Conservation (phyloP, 2,797 vertebrate genomes). For the Hylomyscus alleni region DNA sequence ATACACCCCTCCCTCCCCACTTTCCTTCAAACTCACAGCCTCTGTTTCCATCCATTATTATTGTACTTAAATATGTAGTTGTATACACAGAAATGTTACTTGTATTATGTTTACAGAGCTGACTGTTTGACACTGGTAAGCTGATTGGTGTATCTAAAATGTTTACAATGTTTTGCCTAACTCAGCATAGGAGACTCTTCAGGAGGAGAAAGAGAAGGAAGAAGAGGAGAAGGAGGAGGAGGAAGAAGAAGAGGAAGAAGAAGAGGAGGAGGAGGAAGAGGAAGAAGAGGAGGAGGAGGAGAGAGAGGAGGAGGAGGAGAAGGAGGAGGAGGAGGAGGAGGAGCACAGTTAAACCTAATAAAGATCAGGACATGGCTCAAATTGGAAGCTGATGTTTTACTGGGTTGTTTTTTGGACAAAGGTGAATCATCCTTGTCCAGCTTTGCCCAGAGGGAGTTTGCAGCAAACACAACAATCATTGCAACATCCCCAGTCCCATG, state of each 20-base stretch:
- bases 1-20: neutral
- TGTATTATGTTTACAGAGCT: neutral
- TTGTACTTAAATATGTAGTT: too few species aligned
- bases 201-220: neutral
- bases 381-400: conserved; percentile 25
- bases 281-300: neutral
- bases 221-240: neutral
- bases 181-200: conserved; percentile 32
- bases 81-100: neutral
- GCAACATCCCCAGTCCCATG: neutral
- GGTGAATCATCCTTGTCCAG: conserved; percentile 60
- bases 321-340: neutral
- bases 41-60: neutral
- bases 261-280: neutral
- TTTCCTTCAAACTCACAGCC: neutral
- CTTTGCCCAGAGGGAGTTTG: conserved; percentile 60
- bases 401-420: conserved; percentile 56
- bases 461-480: conserved; percentile 52
- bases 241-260: neutral
- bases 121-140: neutral
- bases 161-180: conserved; percentile 44
- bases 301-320: neutral
- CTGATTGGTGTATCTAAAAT: neutral
- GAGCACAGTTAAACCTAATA: conserved; percentile 44
- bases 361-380: conserved; percentile 56